A percentile compares a stretch with the other conserved stretches of the same genome.
Conservation (phyloP, 1,140 invertebrate species). For the Zaprionus vittiger region DNA sequence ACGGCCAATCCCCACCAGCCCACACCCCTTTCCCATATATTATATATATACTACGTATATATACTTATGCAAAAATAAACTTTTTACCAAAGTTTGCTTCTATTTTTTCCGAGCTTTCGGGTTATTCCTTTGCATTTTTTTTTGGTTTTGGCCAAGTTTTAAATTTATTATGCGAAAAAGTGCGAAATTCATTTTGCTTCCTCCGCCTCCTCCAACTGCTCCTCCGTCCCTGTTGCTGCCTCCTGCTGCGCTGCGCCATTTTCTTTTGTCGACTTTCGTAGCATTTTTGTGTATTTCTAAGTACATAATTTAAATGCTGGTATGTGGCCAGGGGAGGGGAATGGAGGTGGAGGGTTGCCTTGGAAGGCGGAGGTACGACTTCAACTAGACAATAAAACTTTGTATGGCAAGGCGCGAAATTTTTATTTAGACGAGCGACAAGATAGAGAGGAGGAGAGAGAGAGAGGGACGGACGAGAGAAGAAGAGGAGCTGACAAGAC, state of each 20-base stretch:
- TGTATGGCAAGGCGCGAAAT: constrained; percentile 75
- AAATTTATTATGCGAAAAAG: constrained; percentile 84
- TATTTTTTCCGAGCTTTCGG: constrained; percentile 40
- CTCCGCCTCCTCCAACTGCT: neutral
- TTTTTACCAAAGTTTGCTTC: constrained; percentile 75
- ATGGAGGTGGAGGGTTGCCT: neutral
- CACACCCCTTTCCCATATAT: neutral
- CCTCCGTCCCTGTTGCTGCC: constrained; percentile 21
- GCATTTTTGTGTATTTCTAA: constrained; percentile 82
- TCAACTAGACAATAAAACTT: constrained; percentile 77
- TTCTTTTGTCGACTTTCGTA: constrained; percentile 79
- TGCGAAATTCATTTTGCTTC: constrained; percentile 83
- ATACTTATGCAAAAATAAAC: constrained; percentile 80
- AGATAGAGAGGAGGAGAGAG: neutral
- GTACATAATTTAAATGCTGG: constrained; percentile 83
- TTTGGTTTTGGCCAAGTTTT: constrained; percentile 72
- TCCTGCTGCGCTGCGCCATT: constrained; percentile 74
- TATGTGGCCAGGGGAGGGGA: constrained; percentile 31
- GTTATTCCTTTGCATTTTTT: constrained; percentile 50
- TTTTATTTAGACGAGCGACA: constrained; percentile 69
- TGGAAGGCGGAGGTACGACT: constrained; percentile 12
- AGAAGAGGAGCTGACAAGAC: neutral
- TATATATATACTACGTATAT: constrained; percentile 25
- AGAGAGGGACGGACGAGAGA: neutral
- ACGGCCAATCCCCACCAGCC: neutral